These are phyloP conservation scores for Drosophila lutescens DNA, from an alignment of 2,888 invertebrate genomes.

Conservation along the genomic window DNA sequence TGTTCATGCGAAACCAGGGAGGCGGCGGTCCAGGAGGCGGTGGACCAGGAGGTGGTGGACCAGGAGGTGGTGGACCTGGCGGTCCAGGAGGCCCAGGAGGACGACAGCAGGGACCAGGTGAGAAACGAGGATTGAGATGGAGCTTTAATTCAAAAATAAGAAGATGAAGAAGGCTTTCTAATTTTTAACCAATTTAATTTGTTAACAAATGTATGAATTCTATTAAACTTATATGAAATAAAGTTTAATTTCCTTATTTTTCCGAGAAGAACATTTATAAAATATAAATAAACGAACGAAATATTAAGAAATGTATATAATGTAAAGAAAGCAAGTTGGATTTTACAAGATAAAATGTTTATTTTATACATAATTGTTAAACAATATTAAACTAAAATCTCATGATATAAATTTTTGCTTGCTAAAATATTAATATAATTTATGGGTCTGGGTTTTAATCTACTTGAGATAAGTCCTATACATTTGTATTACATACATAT, in stretches of 20 bases:
- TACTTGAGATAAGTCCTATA: no score
- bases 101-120: conserved; percentile 77
- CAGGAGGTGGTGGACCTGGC: conserved; percentile 53
- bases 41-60: conserved; percentile 53
- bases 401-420: no score
- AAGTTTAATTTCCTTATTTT: no score
- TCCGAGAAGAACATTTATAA: no score
- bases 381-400: not conserved
- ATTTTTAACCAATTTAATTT: not conserved
- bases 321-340: no score
- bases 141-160: not conserved
- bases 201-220: not conserved
- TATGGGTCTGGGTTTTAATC: no score
- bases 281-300: no score
- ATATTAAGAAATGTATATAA: no score
- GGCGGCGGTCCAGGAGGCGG: conserved; percentile 57
- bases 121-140: not conserved
- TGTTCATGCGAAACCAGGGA: conserved; percentile 71
- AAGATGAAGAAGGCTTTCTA: not conserved
- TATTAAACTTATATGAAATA: not conserved
- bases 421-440: no score
- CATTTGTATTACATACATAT: no score
- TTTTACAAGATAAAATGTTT: no score
- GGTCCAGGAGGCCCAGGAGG: conserved; percentile 60
- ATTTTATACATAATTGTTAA: no score